These are phyloP conservation scores for Notarius quadriscutis DNA, from an alignment of 2,113 vertebrate genomes.

Conservation along the genomic window DNA sequence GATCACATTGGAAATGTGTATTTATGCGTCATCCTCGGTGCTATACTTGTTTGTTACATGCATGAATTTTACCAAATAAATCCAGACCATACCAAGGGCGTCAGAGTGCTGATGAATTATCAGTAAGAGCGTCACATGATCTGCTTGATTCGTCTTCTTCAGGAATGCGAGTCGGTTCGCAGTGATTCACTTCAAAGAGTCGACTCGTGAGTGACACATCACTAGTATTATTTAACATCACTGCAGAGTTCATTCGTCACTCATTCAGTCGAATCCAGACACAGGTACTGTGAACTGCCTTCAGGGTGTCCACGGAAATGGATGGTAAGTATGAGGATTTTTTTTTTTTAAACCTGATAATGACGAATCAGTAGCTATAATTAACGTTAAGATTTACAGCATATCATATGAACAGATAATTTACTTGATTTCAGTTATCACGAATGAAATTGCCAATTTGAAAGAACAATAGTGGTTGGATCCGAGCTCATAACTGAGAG, in stretches of 20 bases:
- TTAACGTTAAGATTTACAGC: not conserved
- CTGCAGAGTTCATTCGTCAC: slow-evolving; percentile 9
- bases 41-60: too few species aligned
- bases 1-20: too few species aligned
- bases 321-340: slow-evolving; percentile 65
- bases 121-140: not conserved
- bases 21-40: too few species aligned
- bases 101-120: not conserved
- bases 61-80: too few species aligned
- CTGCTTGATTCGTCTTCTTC: not conserved
- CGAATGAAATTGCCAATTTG: not conserved
- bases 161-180: not conserved
- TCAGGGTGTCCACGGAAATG: slow-evolving; percentile 61
- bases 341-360: not conserved
- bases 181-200: not conserved
- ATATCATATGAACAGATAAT: not conserved
- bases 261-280: slow-evolving; percentile 33
- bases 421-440: not conserved
- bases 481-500: not conserved
- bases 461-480: not conserved
- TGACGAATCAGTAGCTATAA: not conserved
- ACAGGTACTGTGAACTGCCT: slow-evolving; percentile 1
- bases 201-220: slow-evolving; percentile 41
- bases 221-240: not conserved
- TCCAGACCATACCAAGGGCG: too few species aligned